phyloP scores from a whole-genome alignment of 2,113 vertebrate genomes.

The Plectropomus leopardus region DNA sequence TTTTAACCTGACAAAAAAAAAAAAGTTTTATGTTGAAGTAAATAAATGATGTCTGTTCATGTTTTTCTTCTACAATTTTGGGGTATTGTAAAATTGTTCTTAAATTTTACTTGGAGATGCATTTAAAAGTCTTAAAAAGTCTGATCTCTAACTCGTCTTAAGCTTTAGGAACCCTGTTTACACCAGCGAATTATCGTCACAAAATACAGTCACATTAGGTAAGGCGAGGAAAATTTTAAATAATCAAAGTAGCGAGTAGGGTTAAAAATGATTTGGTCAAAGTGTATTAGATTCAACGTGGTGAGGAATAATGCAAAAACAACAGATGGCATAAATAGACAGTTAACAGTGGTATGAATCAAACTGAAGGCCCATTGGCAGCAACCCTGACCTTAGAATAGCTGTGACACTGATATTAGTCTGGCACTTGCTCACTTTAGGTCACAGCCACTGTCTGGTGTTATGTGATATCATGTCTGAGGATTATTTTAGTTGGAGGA shows the following conservation, averaged over 20 bases:
- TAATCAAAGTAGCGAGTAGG: background rate
- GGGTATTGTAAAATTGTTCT: too few relatives aligned
- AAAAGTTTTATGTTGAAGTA: too few relatives aligned
- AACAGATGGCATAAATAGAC: background rate
- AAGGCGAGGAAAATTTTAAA: background rate
- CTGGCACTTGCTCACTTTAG: constrained; percentile 32
- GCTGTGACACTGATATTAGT: constrained; percentile 17
- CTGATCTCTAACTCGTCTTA: too few relatives aligned
- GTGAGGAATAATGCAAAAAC: background rate
- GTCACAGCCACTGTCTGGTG: constrained; percentile 6
- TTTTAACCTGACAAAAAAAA: too few relatives aligned
- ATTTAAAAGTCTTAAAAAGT: too few relatives aligned
- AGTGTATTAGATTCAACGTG: background rate
- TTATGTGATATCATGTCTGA: constrained; percentile 26
- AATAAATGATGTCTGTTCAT: too few relatives aligned
- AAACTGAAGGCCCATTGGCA: background rate
- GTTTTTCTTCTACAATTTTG: too few relatives aligned
- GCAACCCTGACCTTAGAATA: constrained; percentile 1
- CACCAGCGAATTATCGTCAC: too few relatives aligned
- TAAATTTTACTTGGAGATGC: too few relatives aligned
- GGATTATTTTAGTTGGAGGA: constrained; percentile 40
- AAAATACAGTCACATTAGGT: background rate
- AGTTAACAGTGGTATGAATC: background rate
- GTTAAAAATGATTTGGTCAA: background rate
- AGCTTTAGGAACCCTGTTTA: too few relatives aligned